Base-by-base conservation (phyloP, 1,140 invertebrate species). In the Papilio aristodemus region DNA sequence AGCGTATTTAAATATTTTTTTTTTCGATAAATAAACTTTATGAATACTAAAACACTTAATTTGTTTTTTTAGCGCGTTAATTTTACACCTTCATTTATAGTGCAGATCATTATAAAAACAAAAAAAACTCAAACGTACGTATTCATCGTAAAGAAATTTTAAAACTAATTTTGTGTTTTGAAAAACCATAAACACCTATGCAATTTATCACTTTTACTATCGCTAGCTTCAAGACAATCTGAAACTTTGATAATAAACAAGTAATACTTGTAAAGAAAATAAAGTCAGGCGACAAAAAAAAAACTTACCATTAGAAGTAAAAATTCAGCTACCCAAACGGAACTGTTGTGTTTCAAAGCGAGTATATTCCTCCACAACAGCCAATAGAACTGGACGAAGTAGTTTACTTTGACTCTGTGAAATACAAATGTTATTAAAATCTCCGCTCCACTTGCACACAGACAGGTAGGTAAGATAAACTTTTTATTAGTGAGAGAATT, bases 331-430 rank as follows among this genome's bases (percentile, higher is more conserved):
- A 93, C 78, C 85, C 92, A 90, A 60, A 93, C 84, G 27, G 84
- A 84, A 60, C 92, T 91, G 75, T 94, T 94, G 72, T 94, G 92
- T 79, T 92, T 93, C 17, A 93, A 90, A 64, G 93, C 91, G 39
- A 94, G 78, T 71, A 92, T 93, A 68, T 92, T 93, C 72, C 95
- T 91, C 94, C 94, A 95, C 78, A 92, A 80, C 43, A 92, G 71
- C 91, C 91, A 92, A 69, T 89, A 90, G 71, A 92, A 92, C 73
- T 92, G 91, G 27, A 89, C 85, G 68, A 89, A 84, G 68, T 87
- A 92, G 70, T 91, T 91, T 57, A 93, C 91, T 87, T 92, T 93
- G 83, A 92, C 84, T 89, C 89, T 92, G 83, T n/a, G 86, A 86
- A 19, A 70, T 75, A 62, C 64, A 43, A 19, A 43, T 17, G 8